Conservation (phyloP, 2,797 vertebrate species). For the Scolopax bukidnonensis region DNA sequence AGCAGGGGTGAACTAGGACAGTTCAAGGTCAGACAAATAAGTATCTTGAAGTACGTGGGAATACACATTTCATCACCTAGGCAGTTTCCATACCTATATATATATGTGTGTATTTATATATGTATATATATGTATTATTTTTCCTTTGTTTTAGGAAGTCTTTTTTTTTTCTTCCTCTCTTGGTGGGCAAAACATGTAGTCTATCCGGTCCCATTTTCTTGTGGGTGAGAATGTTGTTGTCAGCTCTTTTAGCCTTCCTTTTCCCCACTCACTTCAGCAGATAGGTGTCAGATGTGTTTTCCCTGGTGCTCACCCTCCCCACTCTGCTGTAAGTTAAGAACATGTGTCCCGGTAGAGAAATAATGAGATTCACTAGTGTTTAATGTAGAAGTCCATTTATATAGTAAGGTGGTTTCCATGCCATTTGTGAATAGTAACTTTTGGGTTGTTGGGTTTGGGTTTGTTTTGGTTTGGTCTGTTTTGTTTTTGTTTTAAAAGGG, state of each 20-base stretch:
- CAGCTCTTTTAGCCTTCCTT: constrained; percentile 1
- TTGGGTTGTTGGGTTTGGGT: too few relatives aligned
- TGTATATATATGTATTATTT: background rate
- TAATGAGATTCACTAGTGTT: background rate
- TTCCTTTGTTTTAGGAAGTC: background rate
- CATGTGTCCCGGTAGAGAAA: background rate
- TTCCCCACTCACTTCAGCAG: background rate
- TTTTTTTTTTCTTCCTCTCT: background rate
- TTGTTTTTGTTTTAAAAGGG: background rate
- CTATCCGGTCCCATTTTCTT: background rate
- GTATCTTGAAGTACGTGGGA: background rate
- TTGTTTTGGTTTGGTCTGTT: background rate
- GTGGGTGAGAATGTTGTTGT: background rate
- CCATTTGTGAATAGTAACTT: background rate
- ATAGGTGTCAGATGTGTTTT: background rate
- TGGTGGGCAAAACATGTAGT: background rate
- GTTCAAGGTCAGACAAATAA: constrained; percentile 1
- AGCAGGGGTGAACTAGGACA: background rate
- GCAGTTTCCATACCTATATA: background rate
- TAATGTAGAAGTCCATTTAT: background rate
- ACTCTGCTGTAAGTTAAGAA: background rate
- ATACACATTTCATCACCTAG: background rate
- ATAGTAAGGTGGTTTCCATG: background rate
- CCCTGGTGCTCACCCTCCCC: background rate
- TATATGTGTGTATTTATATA: background rate